These are phyloP conservation scores for Rhagologus leucostigma DNA, from an alignment of 2,113 vertebrate genomes.

Conservation along the genomic window DNA sequence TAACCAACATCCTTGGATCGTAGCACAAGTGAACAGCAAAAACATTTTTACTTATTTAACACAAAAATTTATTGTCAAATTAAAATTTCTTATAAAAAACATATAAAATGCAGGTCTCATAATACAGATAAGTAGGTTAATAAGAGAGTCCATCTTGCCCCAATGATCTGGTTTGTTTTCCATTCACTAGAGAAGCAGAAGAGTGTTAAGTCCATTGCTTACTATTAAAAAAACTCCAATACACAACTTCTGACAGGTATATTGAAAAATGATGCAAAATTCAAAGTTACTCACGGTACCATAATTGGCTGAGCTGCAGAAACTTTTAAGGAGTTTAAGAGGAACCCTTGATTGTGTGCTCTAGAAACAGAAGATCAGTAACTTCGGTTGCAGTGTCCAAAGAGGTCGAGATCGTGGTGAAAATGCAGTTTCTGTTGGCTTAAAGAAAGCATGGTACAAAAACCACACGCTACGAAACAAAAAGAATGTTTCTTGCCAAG, in stretches of 20 bases:
- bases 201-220: not conserved
- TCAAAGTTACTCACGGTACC: not conserved
- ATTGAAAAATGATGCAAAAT: not conserved
- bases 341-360: not conserved
- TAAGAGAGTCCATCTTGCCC: not conserved
- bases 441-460: not conserved
- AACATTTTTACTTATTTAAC: not conserved
- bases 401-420: not conserved
- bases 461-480: not conserved
- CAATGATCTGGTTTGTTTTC: not conserved
- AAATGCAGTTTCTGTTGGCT: not conserved
- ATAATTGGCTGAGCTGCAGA: not conserved
- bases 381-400: not conserved
- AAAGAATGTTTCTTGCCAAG: not conserved
- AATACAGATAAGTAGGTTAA: not conserved
- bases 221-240: not conserved
- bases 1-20: not conserved
- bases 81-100: not conserved
- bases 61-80: constrained; percentile 5
- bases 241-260: not conserved
- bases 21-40: not conserved
- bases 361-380: not conserved
- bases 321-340: not conserved
- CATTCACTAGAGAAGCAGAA: not conserved
- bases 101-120: not conserved